phyloP scores from a whole-genome alignment of 2,888 invertebrate genomes.

The Polydesmus complanatus region DNA sequence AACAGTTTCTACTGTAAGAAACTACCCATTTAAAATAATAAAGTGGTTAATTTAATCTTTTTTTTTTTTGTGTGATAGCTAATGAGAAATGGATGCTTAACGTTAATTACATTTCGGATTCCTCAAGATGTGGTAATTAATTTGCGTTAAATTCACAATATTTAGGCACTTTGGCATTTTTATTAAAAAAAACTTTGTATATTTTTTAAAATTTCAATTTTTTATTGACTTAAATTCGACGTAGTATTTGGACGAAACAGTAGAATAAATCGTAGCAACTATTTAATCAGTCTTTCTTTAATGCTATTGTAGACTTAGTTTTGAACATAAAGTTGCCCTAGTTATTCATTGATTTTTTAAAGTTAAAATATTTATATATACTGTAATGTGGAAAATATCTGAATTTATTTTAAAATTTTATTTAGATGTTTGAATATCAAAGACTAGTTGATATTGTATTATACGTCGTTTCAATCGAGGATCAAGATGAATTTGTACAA shows the following conservation, averaged over 20 bases:
- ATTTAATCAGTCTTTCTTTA: too few relatives aligned
- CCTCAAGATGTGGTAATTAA: constrained; percentile 80
- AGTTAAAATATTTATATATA: background rate
- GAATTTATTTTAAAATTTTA: constrained; percentile 20
- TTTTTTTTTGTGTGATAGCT: constrained; percentile 38
- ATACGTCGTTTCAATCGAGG: constrained; percentile 63
- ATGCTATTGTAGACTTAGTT: too few relatives aligned
- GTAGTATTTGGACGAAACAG: too few relatives aligned
- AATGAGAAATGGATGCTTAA: constrained; percentile 92
- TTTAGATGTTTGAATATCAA: constrained; percentile 76
- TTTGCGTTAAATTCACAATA: too few relatives aligned
- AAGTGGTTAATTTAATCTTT: constrained; percentile 4
- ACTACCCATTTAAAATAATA: background rate
- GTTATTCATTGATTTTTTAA: background rate
- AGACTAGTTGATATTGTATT: constrained; percentile 68
- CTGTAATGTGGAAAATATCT: background rate
- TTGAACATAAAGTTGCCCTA: too few relatives aligned
- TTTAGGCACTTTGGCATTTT: too few relatives aligned
- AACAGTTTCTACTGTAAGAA: constrained; percentile 54
- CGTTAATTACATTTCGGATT: constrained; percentile 86
- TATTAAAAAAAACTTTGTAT: too few relatives aligned
- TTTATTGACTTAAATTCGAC: background rate
- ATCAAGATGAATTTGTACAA: constrained; percentile 82
- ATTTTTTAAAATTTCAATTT: constrained; percentile 4
- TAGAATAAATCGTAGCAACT: too few relatives aligned